phyloP scores from a whole-genome alignment of 2,113 vertebrate genomes.

The Collichthys lucidus region DNA sequence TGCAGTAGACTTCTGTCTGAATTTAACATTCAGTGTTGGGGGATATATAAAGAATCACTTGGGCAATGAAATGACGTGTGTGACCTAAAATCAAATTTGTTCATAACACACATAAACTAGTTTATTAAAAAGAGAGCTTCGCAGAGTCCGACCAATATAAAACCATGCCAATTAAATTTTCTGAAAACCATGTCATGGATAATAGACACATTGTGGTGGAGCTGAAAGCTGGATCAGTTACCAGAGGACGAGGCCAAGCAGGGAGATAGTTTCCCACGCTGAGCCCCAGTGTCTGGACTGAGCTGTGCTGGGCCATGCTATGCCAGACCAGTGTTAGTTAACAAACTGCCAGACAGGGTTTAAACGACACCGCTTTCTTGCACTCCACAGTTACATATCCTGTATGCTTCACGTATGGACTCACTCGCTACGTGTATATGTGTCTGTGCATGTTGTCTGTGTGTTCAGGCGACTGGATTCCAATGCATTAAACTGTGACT shows the following conservation, averaged over 20 bases:
- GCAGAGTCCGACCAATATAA: not conserved
- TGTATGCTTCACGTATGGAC: not conserved
- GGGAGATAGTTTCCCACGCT: conserved; percentile 50
- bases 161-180: conserved; percentile 1
- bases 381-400: not conserved
- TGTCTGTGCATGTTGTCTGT: conserved; percentile 45
- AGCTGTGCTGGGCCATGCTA: conserved; percentile 12
- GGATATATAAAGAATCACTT: not conserved
- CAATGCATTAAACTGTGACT: conserved; percentile 95
- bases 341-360: conserved; percentile 29
- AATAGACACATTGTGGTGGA: conserved; percentile 47
- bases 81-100: not conserved
- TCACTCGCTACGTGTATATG: conserved; percentile 2
- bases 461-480: conserved; percentile 92
- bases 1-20: not conserved
- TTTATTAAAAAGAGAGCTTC: not conserved
- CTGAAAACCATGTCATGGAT: conserved; percentile 17
- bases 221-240: conserved; percentile 37
- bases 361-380: not conserved
- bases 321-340: conserved; percentile 25
- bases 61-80: not conserved
- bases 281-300: conserved; percentile 57
- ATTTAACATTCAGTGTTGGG: not conserved
- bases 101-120: not conserved
- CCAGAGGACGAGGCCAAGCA: conserved; percentile 43